phyloP scores from a whole-genome alignment of 2,888 invertebrate genomes.

The Cremastinae sp. region DNA sequence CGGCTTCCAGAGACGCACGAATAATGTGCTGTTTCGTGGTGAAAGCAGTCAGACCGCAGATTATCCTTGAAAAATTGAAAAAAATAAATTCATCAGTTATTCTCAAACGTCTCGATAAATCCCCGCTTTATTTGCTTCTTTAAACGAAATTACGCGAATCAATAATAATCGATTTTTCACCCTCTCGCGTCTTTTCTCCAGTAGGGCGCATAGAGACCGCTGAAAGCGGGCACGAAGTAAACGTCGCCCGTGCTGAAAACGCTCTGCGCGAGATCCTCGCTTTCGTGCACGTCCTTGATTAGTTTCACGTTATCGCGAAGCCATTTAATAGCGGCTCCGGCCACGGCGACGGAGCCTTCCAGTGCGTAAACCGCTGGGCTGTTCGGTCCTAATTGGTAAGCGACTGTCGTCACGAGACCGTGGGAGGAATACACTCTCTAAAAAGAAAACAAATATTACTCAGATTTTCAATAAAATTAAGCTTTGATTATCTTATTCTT shows the following conservation, averaged over 20 bases:
- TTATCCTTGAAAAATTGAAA: conserved; percentile 84
- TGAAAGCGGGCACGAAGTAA: conserved; percentile 99
- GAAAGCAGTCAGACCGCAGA: conserved; percentile 96
- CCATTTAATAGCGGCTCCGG: conserved; percentile 96
- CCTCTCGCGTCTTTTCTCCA: conserved; percentile 98
- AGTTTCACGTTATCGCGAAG: conserved; percentile 94
- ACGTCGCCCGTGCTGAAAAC: conserved; percentile 96
- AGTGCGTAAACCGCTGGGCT: conserved; percentile 93
- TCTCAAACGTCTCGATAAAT: too few species aligned
- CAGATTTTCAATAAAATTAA: conserved; percentile 17
- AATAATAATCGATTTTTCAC: conserved; percentile 78
- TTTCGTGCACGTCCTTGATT: conserved; percentile 87
- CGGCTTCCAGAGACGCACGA: conserved; percentile 95
- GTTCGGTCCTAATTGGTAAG: conserved; percentile 92
- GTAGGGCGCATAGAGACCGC: conserved; percentile 97
- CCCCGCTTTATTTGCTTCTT: not conserved
- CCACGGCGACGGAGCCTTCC: conserved; percentile 97
- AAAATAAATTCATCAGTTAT: conserved; percentile 17
- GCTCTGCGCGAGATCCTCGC: conserved; percentile 86
- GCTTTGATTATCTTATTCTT: conserved; percentile 1
- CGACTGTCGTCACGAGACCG: conserved; percentile 94
- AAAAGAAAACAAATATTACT: conserved; percentile 64
- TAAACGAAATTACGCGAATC: not conserved
- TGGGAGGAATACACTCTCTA: conserved; percentile 92
- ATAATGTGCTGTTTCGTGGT: conserved; percentile 96